A percentile compares a stretch with the other conserved stretches of the same genome.
Conservation (phyloP, 2,797 vertebrate genomes). For the Karalla daura region DNA sequence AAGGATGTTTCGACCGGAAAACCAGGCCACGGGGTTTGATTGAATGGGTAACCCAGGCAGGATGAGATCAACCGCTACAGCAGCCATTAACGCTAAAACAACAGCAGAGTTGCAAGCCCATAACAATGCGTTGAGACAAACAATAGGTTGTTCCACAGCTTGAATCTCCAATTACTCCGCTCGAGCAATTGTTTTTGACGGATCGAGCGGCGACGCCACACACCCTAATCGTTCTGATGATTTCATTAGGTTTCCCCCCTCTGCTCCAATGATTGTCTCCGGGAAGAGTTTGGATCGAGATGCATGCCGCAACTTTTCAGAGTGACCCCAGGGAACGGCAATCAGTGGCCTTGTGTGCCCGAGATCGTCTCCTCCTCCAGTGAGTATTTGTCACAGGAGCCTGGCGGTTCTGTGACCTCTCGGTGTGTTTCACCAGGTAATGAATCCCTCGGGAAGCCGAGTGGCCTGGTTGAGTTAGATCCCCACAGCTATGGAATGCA, state of each 20-base stretch:
- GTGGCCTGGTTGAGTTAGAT: conserved; percentile 42
- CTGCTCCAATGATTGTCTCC: conserved; percentile 50
- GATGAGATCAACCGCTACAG: conserved; percentile 42
- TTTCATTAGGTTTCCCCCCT: conserved; percentile 59
- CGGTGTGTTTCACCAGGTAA: conserved; percentile 65
- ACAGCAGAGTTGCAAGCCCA: conserved; percentile 27
- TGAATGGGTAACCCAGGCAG: conserved; percentile 37
- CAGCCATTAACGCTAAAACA: conserved; percentile 37
- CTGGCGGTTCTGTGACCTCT: conserved; percentile 48
- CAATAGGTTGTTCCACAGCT: conserved; percentile 42
- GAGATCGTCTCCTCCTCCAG: conserved; percentile 22
- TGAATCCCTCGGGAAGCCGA: conserved; percentile 59
- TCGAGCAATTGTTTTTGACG: conserved; percentile 64
- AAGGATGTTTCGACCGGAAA: conserved; percentile 38
- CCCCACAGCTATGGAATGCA: conserved; percentile 56
- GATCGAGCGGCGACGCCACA: conserved; percentile 37
- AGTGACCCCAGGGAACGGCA: conserved; percentile 47
- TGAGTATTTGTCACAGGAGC: conserved; percentile 43
- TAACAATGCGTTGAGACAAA: conserved; percentile 39
- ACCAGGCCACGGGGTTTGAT: conserved; percentile 46
- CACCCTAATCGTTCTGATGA: conserved; percentile 61
- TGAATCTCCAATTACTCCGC: conserved; percentile 46
- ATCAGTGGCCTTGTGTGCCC: conserved; percentile 38
- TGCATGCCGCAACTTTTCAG: conserved; percentile 43
- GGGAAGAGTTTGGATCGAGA: conserved; percentile 50